A percentile compares a stretch with the other conserved stretches of the same genome.
phyloP scores from a whole-genome alignment of 1,140 invertebrate species.

The Drosophila ambigua region DNA sequence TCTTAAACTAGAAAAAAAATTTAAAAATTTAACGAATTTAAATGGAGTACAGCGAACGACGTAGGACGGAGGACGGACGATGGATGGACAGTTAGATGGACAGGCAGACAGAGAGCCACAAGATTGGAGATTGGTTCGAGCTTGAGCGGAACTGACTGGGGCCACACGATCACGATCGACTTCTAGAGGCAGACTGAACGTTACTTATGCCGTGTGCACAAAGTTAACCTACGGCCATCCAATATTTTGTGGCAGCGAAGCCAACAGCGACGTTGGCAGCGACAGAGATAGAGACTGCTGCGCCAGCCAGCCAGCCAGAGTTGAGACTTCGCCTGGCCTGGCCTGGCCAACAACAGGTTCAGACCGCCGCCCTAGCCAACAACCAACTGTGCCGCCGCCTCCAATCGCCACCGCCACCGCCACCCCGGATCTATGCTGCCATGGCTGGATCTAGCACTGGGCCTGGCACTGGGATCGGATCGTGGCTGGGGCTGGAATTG shows the following conservation, averaged over 20 bases:
- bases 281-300: constrained; percentile 9
- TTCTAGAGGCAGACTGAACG: constrained; percentile 81
- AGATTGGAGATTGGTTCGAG: too few species aligned
- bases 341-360: constrained; percentile 56
- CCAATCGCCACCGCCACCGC: neutral
- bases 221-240: constrained; percentile 79
- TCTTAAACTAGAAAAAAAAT: constrained; percentile 53
- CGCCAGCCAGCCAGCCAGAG: too few species aligned
- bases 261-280: constrained; percentile 14
- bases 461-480: neutral
- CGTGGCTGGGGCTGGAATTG: too few species aligned
- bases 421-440: constrained; percentile 11
- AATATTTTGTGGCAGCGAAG: constrained; percentile 64
- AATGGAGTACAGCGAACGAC: constrained; percentile 7
- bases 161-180: constrained; percentile 77
- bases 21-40: neutral
- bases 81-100: neutral
- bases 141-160: constrained; percentile 27
- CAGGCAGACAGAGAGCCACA: too few species aligned
- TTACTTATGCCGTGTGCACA: constrained; percentile 79
- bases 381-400: constrained; percentile 29
- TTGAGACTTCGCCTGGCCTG: neutral
- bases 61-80: constrained; percentile 1
- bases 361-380: constrained; percentile 54
- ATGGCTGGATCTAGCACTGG: constrained; percentile 28